phyloP scores from a whole-genome alignment of 2,888 invertebrate species.

The Agrochola lota region DNA sequence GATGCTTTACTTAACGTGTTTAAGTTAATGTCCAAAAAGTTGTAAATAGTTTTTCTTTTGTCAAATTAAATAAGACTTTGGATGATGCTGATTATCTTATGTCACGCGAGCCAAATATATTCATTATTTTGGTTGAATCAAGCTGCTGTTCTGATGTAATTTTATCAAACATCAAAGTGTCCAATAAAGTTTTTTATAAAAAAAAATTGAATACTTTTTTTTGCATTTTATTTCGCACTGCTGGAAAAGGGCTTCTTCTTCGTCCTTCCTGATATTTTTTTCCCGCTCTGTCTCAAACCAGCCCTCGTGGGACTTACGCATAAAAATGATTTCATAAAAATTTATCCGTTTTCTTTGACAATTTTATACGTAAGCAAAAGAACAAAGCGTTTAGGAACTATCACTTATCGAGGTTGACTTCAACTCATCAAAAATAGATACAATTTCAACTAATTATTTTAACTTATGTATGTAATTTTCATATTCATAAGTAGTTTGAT shows the following conservation, averaged over 20 bases:
- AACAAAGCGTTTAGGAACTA: background rate
- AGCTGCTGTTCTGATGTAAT: background rate
- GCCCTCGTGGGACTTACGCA: too few species aligned
- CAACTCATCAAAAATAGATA: background rate
- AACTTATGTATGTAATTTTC: conserved; percentile 15
- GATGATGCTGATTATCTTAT: conserved; percentile 6
- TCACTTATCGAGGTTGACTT: background rate
- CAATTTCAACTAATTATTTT: background rate
- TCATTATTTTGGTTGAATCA: background rate
- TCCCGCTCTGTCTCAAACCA: background rate
- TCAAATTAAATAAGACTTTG: conserved; percentile 2
- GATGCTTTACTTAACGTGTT: conserved; percentile 20
- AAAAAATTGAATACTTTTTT: background rate
- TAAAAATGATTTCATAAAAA: too few species aligned
- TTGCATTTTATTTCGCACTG: background rate
- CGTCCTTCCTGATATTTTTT: background rate
- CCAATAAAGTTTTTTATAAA: too few species aligned
- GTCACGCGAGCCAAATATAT: conserved; percentile 17
- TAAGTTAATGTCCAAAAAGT: conserved; percentile 27
- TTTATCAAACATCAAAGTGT: too few species aligned
- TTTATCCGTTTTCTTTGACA: too few species aligned
- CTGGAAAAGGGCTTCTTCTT: background rate
- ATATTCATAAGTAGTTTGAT: conserved; percentile 42
- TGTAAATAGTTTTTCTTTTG: background rate
- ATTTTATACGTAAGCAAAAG: background rate